Conservation (phyloP, 2,888 invertebrate genomes). For the Apocheima hispidaria region DNA sequence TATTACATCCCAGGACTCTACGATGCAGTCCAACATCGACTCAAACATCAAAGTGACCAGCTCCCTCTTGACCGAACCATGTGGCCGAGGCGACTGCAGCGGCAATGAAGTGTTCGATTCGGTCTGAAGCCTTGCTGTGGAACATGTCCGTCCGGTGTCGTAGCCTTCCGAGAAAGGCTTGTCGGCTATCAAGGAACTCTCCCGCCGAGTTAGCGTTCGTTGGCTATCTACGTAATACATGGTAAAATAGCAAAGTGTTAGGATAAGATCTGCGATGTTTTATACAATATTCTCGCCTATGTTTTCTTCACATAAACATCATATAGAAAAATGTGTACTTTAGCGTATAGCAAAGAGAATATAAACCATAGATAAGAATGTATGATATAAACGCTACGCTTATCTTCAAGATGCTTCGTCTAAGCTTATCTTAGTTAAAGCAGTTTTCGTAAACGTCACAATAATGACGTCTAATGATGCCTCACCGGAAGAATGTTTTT, state of each 20-base stretch:
- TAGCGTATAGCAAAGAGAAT: no score
- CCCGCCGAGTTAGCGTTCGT: slow-evolving; percentile 70
- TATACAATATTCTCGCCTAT: no score
- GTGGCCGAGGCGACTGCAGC: slow-evolving; percentile 52
- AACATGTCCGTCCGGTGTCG: slow-evolving; percentile 52
- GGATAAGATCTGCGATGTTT: not conserved
- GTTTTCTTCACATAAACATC: no score
- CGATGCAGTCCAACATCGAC: slow-evolving; percentile 71
- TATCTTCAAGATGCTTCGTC: no score
- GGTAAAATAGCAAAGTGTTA: slow-evolving; percentile 6
- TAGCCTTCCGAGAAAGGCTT: slow-evolving; percentile 39
- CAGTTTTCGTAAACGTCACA: not conserved
- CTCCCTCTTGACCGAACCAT: slow-evolving; percentile 67
- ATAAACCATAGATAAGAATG: no score
- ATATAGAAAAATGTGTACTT: no score
- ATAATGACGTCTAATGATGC: not conserved
- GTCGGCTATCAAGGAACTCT: slow-evolving; percentile 66
- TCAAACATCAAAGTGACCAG: slow-evolving; percentile 72
- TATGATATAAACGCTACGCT: no score
- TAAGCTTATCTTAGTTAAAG: no score
- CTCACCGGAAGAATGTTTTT: no score
- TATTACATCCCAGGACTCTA: slow-evolving; percentile 73
- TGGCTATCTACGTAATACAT: slow-evolving; percentile 77
- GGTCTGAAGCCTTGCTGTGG: slow-evolving; percentile 51
- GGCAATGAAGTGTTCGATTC: slow-evolving; percentile 54